Conservation (phyloP, 2,888 invertebrate species). For the Carcina quercana region DNA sequence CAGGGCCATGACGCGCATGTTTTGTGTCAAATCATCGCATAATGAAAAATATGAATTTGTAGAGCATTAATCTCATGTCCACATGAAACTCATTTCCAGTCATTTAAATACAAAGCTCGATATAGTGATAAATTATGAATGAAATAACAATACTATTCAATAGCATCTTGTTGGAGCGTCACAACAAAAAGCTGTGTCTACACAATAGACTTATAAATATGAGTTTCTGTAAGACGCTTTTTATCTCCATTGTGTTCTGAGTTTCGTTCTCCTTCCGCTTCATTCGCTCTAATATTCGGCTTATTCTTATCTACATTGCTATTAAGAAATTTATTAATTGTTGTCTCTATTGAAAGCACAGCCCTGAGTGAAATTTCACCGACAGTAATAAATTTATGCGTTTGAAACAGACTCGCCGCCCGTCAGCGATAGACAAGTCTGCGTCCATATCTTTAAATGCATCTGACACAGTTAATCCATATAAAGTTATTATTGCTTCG, state of each 20-base stretch:
- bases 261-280: conserved; percentile 34
- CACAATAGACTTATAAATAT: conserved; percentile 65
- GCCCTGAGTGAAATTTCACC: conserved; percentile 35
- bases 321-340: conserved; percentile 40
- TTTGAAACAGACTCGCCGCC: conserved; percentile 34
- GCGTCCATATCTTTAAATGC: conserved; percentile 49
- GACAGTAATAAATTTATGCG: conserved; percentile 41
- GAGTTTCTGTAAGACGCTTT: conserved; percentile 48
- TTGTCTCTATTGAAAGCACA: conserved; percentile 28
- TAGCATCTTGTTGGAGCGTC: conserved; percentile 45
- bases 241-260: conserved; percentile 35
- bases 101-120: conserved; percentile 64
- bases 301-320: conserved; percentile 42
- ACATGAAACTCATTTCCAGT: conserved; percentile 47
- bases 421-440: conserved; percentile 42
- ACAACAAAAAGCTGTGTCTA: conserved; percentile 50
- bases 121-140: conserved; percentile 67
- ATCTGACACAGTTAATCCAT: conserved; percentile 63
- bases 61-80: conserved; percentile 51
- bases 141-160: conserved; percentile 52
- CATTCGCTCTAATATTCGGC: conserved; percentile 32
- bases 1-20: conserved; percentile 47
- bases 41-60: conserved; percentile 60
- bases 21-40: conserved; percentile 60
- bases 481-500: conserved; percentile 62